A percentile compares a stretch with the other conserved stretches of the same genome.
Evolutionary conservation across 2,797 vertebrate genomes (phyloP).

Genomic region (Crenuchus spilurus): DNA sequence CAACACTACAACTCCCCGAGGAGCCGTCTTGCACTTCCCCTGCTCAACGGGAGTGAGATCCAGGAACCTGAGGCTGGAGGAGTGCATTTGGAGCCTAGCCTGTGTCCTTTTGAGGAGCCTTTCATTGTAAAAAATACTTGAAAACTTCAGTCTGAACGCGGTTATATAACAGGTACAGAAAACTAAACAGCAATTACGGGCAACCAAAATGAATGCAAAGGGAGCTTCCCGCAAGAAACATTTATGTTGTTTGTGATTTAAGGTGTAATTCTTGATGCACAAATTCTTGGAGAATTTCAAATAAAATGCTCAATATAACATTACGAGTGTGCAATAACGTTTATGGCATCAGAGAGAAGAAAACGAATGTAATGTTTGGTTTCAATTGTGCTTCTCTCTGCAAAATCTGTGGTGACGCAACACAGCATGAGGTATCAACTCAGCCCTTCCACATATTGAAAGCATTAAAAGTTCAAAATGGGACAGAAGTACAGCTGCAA

Average conservation of each 20-base stretch:
- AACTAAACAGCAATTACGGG: background rate
- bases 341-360: background rate
- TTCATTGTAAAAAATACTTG: background rate
- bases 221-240: background rate
- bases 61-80: constrained; percentile 36
- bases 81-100: constrained; percentile 39
- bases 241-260: background rate
- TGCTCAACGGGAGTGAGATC: constrained; percentile 46
- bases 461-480: constrained; percentile 72
- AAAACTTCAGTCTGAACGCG: background rate
- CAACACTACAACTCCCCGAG: constrained; percentile 46
- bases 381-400: constrained; percentile 19
- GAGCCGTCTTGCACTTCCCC: constrained; percentile 56
- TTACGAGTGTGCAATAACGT: background rate
- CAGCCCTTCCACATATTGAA: constrained; percentile 69
- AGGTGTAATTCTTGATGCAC: background rate
- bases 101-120: constrained; percentile 25
- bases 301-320: background rate
- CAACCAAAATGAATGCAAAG: background rate
- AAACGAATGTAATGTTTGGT: background rate
- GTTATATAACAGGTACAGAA: background rate
- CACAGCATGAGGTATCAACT: constrained; percentile 9
- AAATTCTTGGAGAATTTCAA: background rate
- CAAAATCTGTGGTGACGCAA: constrained; percentile 48
- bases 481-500: constrained; percentile 67